These are phyloP conservation scores for Drosophila varians DNA, from an alignment of 1,140 invertebrate genomes.

Conservation along the genomic window DNA sequence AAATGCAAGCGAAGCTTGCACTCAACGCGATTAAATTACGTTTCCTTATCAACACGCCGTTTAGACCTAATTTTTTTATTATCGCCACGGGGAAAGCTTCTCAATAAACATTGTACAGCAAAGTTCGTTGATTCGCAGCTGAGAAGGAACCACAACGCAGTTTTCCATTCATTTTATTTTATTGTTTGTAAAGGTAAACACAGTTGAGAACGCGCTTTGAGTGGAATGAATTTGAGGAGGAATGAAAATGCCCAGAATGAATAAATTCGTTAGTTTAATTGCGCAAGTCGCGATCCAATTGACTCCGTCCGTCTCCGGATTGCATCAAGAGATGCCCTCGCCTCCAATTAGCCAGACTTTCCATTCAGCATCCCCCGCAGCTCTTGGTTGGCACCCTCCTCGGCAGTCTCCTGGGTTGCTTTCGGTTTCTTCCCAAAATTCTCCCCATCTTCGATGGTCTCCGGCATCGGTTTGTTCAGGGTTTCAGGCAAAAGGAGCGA, in stretches of 20 bases:
- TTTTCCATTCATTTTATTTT: slow-evolving; percentile 30
- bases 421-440: slow-evolving; percentile 85
- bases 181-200: slow-evolving; percentile 43
- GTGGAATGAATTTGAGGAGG: slow-evolving; percentile 34
- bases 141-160: slow-evolving; percentile 7
- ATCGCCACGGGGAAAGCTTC: slow-evolving; percentile 1
- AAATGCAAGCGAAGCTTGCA: slow-evolving; percentile 38
- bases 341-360: slow-evolving; percentile 15
- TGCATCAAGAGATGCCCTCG: not conserved
- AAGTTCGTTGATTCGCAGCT: slow-evolving; percentile 28
- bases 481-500: slow-evolving; percentile 91
- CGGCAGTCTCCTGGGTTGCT: not conserved
- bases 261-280: slow-evolving; percentile 55
- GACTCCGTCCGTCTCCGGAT: slow-evolving; percentile 4
- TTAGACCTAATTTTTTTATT: slow-evolving; percentile 55
- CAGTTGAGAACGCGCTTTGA: slow-evolving; percentile 24
- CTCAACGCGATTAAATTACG: slow-evolving; percentile 1
- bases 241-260: slow-evolving; percentile 49
- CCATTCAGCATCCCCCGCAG: slow-evolving; percentile 51
- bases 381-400: slow-evolving; percentile 26
- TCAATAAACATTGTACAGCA: slow-evolving; percentile 15
- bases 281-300: slow-evolving; percentile 21
- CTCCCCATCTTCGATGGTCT: slow-evolving; percentile 90
- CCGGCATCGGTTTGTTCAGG: slow-evolving; percentile 89
- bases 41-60: slow-evolving; percentile 34